Evolutionary conservation across 2,888 invertebrate genomes (phyloP).

Genomic region (Girardia tigrina): DNA sequence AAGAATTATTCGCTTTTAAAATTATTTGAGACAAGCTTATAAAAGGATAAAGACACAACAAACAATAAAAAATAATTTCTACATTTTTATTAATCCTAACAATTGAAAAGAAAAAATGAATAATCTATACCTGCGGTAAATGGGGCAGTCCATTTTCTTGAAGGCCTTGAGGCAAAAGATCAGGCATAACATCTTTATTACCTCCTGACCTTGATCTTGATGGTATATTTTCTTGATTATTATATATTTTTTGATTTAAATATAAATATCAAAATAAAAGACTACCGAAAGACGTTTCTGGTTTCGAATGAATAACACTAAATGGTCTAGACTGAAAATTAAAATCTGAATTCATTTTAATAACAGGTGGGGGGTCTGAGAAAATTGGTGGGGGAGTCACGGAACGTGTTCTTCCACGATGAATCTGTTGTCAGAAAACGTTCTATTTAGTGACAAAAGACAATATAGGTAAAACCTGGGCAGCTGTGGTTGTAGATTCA

Average conservation of each 20-base stretch:
- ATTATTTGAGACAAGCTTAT: too few relatives aligned
- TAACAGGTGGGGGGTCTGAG: neutral
- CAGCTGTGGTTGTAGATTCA: constrained; percentile 8
- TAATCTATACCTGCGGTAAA: constrained; percentile 6
- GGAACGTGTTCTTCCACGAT: neutral
- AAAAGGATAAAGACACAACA: too few relatives aligned
- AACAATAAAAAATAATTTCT: too few relatives aligned
- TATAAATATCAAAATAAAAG: too few relatives aligned
- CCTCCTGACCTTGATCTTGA: neutral
- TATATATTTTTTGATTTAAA: too few relatives aligned
- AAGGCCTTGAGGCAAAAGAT: constrained; percentile 31
- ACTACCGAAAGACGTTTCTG: constrained; percentile 5
- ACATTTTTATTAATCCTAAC: too few relatives aligned
- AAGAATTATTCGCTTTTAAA: too few relatives aligned
- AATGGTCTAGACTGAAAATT: neutral
- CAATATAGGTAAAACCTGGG: neutral
- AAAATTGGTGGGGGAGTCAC: neutral
- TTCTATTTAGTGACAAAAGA: too few relatives aligned
- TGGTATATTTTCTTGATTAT: neutral
- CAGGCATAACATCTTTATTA: constrained; percentile 32
- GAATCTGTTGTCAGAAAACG: neutral
- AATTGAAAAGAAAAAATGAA: too few relatives aligned
- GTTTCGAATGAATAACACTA: constrained; percentile 23
- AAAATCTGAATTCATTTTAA: constrained; percentile 12
- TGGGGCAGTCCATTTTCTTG: constrained; percentile 27